Evolutionary conservation across 1,140 invertebrate species (phyloP), one percentile per base, ranked within the genome.

Genomic region (Colletes latitarsis): DNA sequence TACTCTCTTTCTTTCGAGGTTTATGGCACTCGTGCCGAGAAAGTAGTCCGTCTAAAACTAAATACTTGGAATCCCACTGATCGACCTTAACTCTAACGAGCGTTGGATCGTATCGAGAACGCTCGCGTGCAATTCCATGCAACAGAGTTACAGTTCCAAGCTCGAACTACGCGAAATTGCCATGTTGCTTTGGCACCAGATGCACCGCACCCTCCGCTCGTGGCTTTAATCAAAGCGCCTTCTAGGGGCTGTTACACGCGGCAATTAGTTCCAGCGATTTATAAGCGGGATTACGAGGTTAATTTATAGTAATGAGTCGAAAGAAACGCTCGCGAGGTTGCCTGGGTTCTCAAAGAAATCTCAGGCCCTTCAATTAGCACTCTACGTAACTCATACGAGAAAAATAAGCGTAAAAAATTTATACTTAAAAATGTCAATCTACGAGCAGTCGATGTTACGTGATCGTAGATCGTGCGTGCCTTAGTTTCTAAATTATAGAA

Each of bases 141-240:
- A 10, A 53, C 15, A n/a, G 57, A 72, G 41, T 73, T 64, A 49
- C 69, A 73, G 77, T 6, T 46, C 46, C 68, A 3, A 53, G 68
- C 17, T 73, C 43, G 21, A 73, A 30, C 58, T n/a, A 57, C 4
- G 74, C 4, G 71, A 21, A 19, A 58, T 52, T 74, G 12, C 43
- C 41, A 39, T 30, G 43, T 77, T 58, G 63, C 81, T 63, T 83
- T 86, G 79, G 78, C 58, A 81, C 83, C 89, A 90, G 88, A 90
- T 90, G 89, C 67, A 81, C 8, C 63, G 30, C 14, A 77, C 86
- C 81, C 87, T 82, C 78, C 52, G 41, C 9, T 52, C 77, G 67
- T 73, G 66, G 72, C 83, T 91, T 88, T 90, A 91, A 91, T 91
- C 83, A 89, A 85, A 89, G 66, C 63, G 78, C 74, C 63, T 84